Evolutionary conservation across 2,888 invertebrate species (phyloP), one percentile per base, ranked within the genome.

Genomic region (Nemotelus pantherinus): DNA sequence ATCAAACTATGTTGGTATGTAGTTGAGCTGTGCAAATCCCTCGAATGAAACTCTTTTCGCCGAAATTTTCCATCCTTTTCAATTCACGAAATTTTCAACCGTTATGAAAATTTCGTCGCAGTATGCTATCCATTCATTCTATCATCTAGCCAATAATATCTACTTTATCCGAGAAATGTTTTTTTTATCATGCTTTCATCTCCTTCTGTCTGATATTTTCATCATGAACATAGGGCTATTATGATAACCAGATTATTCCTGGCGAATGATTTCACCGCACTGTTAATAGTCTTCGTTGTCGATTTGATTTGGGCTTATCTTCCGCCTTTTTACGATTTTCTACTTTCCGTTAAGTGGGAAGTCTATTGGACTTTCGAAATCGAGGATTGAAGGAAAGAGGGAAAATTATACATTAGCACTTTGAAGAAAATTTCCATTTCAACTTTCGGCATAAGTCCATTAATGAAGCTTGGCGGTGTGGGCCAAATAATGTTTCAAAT

Each of bases 181-280:
- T 63, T 71, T 65, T 48, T 25, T 25, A 25, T 25, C 57, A 25
- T 63, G 25, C 48, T 48, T 74, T 72, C n/a, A 10, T 53, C 47
- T 55, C 55, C 70, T 10, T 70, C 70, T 70, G 70, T 74, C 45
- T 48, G 74, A 44, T 41, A 60, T 74, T 60, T 60, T 39, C 48
- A 44, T 9, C 63, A 63, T 41, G 43, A 45, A 71, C 57, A 57
- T 55, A 71, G 74, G 74, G 74, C 74, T 60, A 60, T 74, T 58
- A 60, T 74, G 74, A 60, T 74, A 74, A 74, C 60, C 47, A 74
- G 74, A 74, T 74, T 74, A 74, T 74, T 74, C 57, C 74, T 74
- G 74, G 74, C 63, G 74, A 74, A 74, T 74, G 74, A 74, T 60
- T 74, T 47, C 60, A 47, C 74, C 74, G 70, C 70, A 70, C 70